Evolutionary conservation across 2,113 vertebrate genomes (phyloP).

Genomic region (Elachura formosa): DNA sequence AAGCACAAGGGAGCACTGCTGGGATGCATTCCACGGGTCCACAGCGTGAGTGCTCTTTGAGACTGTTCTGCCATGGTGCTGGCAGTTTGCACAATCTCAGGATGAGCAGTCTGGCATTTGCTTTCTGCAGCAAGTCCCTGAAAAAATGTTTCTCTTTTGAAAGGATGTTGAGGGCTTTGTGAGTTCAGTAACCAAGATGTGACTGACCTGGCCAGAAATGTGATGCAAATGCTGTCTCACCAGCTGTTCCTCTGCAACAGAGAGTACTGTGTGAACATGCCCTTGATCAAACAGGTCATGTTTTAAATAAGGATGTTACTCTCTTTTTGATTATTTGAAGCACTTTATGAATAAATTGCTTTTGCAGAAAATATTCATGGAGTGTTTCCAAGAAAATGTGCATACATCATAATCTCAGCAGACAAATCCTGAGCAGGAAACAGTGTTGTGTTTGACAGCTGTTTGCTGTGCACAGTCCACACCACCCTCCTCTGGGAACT

Average conservation of each 20-base stretch:
- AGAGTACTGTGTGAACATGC: background rate
- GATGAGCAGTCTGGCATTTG: background rate
- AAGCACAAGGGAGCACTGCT: background rate
- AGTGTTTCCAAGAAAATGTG: background rate
- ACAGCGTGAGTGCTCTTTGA: accelerated
- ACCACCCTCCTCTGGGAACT: background rate
- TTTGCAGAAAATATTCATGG: background rate
- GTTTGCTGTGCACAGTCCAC: background rate
- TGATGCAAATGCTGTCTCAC: background rate
- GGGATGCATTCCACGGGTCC: accelerated
- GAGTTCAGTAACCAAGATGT: background rate
- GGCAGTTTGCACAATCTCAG: background rate
- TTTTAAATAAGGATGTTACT: background rate
- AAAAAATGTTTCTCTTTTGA: background rate
- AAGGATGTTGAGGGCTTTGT: background rate
- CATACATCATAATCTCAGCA: background rate
- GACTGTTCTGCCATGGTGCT: accelerated
- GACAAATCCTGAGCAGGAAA: background rate
- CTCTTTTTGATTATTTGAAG: background rate
- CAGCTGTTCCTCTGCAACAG: background rate
- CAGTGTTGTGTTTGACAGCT: background rate
- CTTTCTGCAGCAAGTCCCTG: background rate
- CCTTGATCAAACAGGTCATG: background rate
- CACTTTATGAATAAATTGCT: background rate
- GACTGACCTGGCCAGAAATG: background rate